Evolutionary conservation across 2,888 invertebrate species (phyloP).

Genomic region (Netelia melanura): DNA sequence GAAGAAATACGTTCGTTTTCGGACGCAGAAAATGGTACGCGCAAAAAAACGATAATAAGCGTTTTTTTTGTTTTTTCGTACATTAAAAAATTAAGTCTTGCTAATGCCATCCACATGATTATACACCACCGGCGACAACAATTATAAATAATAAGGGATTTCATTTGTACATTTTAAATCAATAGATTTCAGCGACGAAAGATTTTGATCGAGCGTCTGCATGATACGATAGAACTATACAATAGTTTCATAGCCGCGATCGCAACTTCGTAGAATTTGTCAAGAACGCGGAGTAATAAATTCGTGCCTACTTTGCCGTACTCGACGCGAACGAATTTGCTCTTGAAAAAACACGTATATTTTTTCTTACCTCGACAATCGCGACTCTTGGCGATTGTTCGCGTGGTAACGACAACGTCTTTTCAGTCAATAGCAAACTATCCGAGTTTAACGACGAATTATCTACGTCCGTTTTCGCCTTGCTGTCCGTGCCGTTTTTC

Average conservation of each 20-base stretch:
- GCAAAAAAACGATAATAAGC: constrained; percentile 14
- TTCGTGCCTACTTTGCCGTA: constrained; percentile 37
- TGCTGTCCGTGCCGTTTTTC: constrained; percentile 78
- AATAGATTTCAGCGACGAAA: not conserved
- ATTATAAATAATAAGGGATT: constrained; percentile 45
- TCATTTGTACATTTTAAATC: constrained; percentile 14
- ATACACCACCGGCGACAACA: constrained; percentile 63
- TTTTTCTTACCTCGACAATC: constrained; percentile 82
- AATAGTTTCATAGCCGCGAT: not conserved
- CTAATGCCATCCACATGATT: constrained; percentile 54
- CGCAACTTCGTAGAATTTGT: constrained; percentile 3
- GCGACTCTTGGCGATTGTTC: constrained; percentile 80
- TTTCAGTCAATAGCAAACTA: constrained; percentile 74
- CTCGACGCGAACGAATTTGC: constrained; percentile 18
- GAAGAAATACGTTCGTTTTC: constrained; percentile 8
- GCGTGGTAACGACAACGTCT: constrained; percentile 70
- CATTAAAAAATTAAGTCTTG: constrained; percentile 28
- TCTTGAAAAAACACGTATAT: constrained; percentile 50
- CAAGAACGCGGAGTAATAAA: constrained; percentile 14
- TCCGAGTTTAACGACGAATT: constrained; percentile 77
- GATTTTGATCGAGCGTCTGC: not conserved
- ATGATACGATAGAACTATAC: not conserved
- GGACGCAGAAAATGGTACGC: not conserved
- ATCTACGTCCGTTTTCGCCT: constrained; percentile 77
- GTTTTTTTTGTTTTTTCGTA: constrained; percentile 22